Evolutionary conservation across 2,113 vertebrate species (phyloP), one percentile per base, ranked within the genome.

Genomic region (Cyprinodon brontotheroides): DNA sequence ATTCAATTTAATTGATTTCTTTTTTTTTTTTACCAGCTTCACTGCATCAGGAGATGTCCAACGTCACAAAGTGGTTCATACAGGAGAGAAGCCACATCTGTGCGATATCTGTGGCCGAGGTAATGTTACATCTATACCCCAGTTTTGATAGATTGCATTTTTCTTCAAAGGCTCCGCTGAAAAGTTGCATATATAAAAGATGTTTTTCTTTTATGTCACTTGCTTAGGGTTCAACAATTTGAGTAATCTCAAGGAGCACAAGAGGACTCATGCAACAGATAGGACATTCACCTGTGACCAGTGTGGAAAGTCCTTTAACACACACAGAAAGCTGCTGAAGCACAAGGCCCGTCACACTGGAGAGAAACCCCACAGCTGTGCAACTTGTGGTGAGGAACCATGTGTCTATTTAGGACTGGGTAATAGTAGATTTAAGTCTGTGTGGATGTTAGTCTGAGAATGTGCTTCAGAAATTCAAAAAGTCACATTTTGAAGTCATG

Each of bases 91-190:
- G 68, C 97, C 97, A 60, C 98, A 99, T 82, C 84, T 99, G 62
- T 99, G 98, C 89, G 97, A 99, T 85, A 96, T 97, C 83, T 99
- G 98, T 85, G 98, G 98, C 69, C 92, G 97, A 96, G 97, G 97
- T 98, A 57, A 86, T 53, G 85, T 75, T 20, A 62, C 47, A 0
- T 37, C 61, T 61, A 14, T 69, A 70, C 62, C 41, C 15, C 40
- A 29, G 4, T 48, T 17, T 43, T 10, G 20, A 43, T 63, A 43
- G 36, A 20, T 39, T 20, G 4, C 9, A 29, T 75, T 38, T 47
- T 14, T 36, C 17, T 74, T 36, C 5, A 8, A n/a, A 15, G 29
- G 48, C 0, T 7, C 15, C 61, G 9, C 41, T 61, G 22, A 11
- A 17, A 41, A 59, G 12, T 39, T 12, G 20, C 10, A 36, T 5